Conservation (phyloP, 30 jellyfish, hydroid and myxozoan species). For the Chironex yamaguchii region DNA sequence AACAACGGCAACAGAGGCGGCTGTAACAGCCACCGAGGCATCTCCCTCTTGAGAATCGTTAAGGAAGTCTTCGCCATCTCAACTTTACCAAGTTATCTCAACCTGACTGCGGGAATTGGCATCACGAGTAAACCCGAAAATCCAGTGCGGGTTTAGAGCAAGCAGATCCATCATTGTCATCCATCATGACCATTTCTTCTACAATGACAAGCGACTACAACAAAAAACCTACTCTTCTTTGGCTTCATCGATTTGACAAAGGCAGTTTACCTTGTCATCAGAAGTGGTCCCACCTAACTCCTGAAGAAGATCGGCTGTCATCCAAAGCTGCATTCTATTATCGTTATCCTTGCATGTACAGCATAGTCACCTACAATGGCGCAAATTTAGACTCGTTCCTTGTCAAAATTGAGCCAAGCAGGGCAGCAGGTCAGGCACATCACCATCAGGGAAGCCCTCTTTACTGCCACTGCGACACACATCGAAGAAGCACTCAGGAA, state of each 20-base stretch:
- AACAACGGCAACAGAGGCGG: not conserved
- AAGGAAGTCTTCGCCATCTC: too few relatives aligned
- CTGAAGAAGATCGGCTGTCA: not conserved
- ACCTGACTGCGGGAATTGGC: not conserved
- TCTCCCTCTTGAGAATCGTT: not conserved
- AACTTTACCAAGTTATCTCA: not conserved
- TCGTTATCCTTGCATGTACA: too few relatives aligned
- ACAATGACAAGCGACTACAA: not conserved
- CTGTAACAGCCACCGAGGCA: not conserved
- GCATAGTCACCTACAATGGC: too few relatives aligned
- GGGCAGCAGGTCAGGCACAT: too few relatives aligned
- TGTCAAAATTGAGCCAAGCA: too few relatives aligned
- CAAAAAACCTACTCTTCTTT: not conserved
- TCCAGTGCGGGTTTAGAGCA: not conserved
- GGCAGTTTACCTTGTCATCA: not conserved
- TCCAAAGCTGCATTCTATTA: not conserved
- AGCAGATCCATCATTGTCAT: not conserved
- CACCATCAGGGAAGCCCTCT: not conserved
- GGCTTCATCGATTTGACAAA: not conserved
- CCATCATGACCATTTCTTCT: not conserved
- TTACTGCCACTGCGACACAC: not conserved
- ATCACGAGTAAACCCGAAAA: not conserved
- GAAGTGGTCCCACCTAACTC: not conserved
- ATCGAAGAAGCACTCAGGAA: not conserved
- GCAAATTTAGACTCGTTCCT: too few relatives aligned